Evolutionary conservation across 2,113 vertebrate genomes (phyloP).

Genomic region (Cavia aperea): DNA sequence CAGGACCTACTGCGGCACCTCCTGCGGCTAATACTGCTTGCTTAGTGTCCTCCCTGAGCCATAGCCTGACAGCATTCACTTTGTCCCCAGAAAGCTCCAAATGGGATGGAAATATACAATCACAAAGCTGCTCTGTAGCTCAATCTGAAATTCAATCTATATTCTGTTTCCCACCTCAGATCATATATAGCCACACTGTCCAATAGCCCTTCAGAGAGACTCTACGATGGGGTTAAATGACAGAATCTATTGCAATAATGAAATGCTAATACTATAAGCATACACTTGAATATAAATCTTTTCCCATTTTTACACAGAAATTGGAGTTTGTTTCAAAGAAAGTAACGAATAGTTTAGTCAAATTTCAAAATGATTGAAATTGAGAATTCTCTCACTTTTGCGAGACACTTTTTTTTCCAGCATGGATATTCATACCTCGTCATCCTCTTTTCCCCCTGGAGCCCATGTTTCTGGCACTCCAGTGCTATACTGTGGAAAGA

Average conservation of each 20-base stretch:
- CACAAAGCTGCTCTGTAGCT: background rate
- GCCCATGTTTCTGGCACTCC: background rate
- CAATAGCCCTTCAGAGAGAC: background rate
- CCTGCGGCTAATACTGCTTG: background rate
- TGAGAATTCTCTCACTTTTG: background rate
- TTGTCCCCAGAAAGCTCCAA: background rate
- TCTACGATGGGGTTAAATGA: background rate
- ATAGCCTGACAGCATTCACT: background rate
- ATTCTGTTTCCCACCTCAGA: background rate
- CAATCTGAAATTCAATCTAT: background rate
- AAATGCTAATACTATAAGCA: background rate
- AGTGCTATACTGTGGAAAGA: background rate
- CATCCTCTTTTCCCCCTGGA: background rate
- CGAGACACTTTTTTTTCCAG: background rate
- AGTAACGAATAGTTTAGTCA: background rate
- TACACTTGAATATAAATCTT: background rate
- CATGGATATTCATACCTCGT: too few relatives aligned
- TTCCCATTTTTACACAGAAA: conserved; percentile 2
- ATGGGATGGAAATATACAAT: background rate
- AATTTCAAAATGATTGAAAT: conserved; percentile 4
- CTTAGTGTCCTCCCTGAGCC: background rate
- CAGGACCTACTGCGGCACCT: background rate
- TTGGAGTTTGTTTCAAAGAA: background rate
- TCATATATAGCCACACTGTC: background rate
- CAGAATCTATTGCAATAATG: background rate